These are phyloP conservation scores for Lordiphosa fenestrarum DNA, from an alignment of 2,888 invertebrate species.

Conservation along the genomic window DNA sequence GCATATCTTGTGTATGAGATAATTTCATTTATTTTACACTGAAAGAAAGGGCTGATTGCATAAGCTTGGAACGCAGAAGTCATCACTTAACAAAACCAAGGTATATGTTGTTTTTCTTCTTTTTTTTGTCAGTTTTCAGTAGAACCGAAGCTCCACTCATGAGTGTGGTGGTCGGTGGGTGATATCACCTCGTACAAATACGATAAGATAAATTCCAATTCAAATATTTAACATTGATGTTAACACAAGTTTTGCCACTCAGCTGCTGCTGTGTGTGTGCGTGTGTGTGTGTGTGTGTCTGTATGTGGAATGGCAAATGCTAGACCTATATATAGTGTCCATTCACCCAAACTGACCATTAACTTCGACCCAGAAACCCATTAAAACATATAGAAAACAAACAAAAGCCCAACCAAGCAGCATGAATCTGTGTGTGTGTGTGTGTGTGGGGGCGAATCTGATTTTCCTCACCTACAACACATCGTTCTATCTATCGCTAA, in stretches of 20 bases:
- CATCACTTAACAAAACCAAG: too few species aligned
- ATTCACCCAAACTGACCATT: constrained; percentile 40
- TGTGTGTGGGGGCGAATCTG: neutral
- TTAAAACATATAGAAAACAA: constrained; percentile 47
- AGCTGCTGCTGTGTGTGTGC: constrained; percentile 11
- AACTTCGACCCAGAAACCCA: constrained; percentile 71
- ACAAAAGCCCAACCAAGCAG: constrained; percentile 56
- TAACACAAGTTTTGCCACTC: constrained; percentile 71
- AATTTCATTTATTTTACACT: constrained; percentile 30
- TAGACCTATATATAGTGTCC: constrained; percentile 22
- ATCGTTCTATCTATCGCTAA: constrained; percentile 4
- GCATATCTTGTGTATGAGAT: constrained; percentile 59
- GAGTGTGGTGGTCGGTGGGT: constrained; percentile 22
- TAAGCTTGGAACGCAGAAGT: too few species aligned
- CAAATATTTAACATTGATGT: constrained; percentile 70
- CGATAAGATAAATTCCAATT: constrained; percentile 69
- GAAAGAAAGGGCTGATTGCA: constrained; percentile 13
- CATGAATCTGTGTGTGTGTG: neutral
- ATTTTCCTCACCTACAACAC: constrained; percentile 10
- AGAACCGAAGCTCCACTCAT: neutral
- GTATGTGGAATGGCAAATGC: constrained; percentile 2
- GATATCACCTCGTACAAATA: constrained; percentile 62
- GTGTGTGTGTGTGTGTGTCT: neutral
- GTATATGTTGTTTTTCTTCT: too few species aligned
- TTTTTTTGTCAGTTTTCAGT: neutral